phyloP scores from a whole-genome alignment of 2,113 vertebrate genomes.

The Phoxinus phoxinus region DNA sequence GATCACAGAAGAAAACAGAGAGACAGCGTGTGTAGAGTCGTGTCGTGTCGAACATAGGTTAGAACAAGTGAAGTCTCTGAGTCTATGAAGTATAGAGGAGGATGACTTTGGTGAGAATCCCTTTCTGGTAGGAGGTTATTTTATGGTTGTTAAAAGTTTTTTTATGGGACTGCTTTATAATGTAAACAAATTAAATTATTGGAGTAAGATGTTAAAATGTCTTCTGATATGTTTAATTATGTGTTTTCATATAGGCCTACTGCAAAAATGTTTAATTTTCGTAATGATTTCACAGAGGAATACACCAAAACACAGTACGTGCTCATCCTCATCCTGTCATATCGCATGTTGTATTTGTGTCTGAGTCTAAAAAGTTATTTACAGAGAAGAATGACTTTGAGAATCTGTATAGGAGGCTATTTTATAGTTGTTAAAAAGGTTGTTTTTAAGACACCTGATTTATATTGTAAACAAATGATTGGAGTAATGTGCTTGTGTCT shows the following conservation, averaged over 20 bases:
- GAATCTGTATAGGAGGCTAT: neutral
- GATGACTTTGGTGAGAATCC: neutral
- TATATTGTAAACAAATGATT: neutral
- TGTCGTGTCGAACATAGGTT: neutral
- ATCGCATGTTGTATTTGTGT: neutral
- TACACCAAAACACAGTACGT: neutral
- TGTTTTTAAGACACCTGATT: neutral
- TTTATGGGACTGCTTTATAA: neutral
- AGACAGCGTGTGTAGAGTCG: neutral
- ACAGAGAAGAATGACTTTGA: neutral
- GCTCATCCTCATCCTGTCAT: neutral
- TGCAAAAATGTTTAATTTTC: neutral
- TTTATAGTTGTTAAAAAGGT: neutral
- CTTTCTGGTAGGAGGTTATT: neutral
- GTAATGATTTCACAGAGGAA: neutral
- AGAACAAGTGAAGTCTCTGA: too few relatives aligned
- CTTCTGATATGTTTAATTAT: too few relatives aligned
- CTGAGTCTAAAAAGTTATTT: neutral
- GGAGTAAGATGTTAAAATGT: too few relatives aligned
- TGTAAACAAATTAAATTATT: neutral
- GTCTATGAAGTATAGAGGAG: too few relatives aligned
- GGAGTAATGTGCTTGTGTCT: neutral
- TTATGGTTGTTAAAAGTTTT: neutral
- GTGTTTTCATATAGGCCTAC: neutral
- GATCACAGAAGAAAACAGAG: neutral